Evolutionary conservation across 2,797 vertebrate genomes (phyloP).

Genomic region (Centropyge bicolor): DNA sequence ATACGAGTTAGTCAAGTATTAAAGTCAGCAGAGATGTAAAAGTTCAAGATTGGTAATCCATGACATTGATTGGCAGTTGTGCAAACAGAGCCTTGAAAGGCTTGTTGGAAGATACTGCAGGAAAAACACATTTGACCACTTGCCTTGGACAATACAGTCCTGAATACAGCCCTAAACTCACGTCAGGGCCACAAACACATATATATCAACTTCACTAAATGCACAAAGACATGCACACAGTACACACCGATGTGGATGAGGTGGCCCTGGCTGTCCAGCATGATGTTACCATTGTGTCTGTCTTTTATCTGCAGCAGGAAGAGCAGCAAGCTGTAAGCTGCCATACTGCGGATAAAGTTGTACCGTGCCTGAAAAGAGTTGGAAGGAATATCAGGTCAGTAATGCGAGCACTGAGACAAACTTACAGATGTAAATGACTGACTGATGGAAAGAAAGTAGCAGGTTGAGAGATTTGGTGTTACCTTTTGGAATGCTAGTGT

Average conservation of each 20-base stretch:
- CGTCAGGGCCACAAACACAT: neutral
- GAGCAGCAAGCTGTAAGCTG: slow-evolving; percentile 94
- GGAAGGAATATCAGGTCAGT: neutral
- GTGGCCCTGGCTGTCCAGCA: slow-evolving; percentile 96
- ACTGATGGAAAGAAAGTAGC: neutral
- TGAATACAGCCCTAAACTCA: neutral
- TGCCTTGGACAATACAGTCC: neutral
- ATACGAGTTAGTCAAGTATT: neutral
- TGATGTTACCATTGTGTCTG: slow-evolving; percentile 97
- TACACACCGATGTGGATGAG: slow-evolving; percentile 95
- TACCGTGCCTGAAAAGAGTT: slow-evolving; percentile 89
- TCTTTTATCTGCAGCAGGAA: slow-evolving; percentile 98
- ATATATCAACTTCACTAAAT: neutral
- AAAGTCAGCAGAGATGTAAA: too few species aligned
- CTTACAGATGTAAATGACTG: neutral
- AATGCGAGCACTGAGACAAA: neutral
- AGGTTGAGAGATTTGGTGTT: neutral
- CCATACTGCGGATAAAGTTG: slow-evolving; percentile 98
- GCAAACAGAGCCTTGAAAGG: neutral
- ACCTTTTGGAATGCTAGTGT: slow-evolving; percentile 97
- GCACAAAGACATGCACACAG: neutral
- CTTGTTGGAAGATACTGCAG: neutral
- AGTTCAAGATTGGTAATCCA: neutral
- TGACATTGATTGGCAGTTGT: neutral
- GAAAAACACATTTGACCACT: neutral